These are phyloP conservation scores for Diadema setosum DNA, from an alignment of 35 echinoderm and acorn worm genomes.

Conservation along the genomic window DNA sequence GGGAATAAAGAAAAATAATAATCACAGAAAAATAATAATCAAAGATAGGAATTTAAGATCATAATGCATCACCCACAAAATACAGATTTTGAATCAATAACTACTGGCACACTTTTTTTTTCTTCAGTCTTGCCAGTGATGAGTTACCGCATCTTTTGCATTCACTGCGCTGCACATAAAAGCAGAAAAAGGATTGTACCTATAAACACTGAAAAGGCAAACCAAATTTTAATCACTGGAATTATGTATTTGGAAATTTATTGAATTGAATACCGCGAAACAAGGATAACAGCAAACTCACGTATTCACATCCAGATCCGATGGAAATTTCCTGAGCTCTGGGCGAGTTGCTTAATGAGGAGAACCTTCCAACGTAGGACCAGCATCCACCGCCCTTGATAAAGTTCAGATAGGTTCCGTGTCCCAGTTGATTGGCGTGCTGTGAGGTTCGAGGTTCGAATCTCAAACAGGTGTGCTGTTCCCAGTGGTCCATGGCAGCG, in stretches of 20 bases:
- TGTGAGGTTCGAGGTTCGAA: not conserved
- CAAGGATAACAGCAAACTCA: not conserved
- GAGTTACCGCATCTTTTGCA: not conserved
- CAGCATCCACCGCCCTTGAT: slow-evolving; percentile 17
- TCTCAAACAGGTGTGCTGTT: slow-evolving; percentile 17
- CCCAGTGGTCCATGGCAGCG: slow-evolving; percentile 31
- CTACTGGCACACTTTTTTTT: not conserved
- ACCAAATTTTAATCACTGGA: not conserved
- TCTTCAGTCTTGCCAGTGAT: not conserved
- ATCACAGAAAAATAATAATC: no score
- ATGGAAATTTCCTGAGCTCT: slow-evolving; percentile 29
- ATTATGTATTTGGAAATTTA: no score
- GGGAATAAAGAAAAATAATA: not conserved
- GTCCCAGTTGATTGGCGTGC: not conserved
- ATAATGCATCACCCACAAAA: not conserved
- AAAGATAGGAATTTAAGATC: not conserved
- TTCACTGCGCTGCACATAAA: not conserved
- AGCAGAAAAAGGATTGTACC: not conserved
- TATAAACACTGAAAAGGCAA: not conserved
- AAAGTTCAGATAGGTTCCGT: not conserved
- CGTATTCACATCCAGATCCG: slow-evolving; percentile 16
- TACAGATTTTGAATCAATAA: not conserved
- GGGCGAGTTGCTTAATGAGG: no score
- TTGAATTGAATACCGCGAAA: no score
- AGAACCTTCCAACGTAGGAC: slow-evolving; percentile 3